Conservation (phyloP, 64 coral and sea anemone species). For the Stylophora pistillata region DNA sequence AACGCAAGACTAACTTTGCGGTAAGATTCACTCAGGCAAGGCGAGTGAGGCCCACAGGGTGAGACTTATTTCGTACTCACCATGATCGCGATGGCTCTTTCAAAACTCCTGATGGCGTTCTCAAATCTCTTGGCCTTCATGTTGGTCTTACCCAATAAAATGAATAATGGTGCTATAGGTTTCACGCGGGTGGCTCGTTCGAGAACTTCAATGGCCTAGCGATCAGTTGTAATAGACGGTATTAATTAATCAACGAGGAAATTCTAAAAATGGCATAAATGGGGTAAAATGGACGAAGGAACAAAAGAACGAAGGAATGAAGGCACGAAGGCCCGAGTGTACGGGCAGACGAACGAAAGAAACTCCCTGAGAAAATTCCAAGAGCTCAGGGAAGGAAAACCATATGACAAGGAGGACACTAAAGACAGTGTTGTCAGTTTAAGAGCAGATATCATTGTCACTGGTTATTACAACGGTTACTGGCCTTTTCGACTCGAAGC, state of each 20-base stretch:
- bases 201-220: conserved; percentile 85
- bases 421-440: no score
- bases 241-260: not conserved
- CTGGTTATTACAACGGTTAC: no score
- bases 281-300: no score
- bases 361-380: no score
- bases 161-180: conserved; percentile 69
- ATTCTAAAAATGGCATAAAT: no score
- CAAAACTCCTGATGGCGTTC: conserved; percentile 80
- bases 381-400: no score
- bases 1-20: no score
- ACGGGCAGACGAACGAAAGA: no score
- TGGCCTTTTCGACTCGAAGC: not conserved
- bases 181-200: conserved; percentile 85
- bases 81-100: conserved; percentile 80
- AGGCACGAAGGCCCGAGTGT: no score
- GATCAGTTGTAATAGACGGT: not conserved
- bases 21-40: not conserved
- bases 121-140: conserved; percentile 95
- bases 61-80: conserved; percentile 17
- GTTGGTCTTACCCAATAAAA: conserved; percentile 93
- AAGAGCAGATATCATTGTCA: no score
- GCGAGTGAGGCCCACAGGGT: not conserved
- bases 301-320: no score
- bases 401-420: no score